A percentile compares a stretch with the other conserved stretches of the same genome.
Evolutionary conservation across 2,888 invertebrate species (phyloP).

Genomic region (Diarsia mendica): DNA sequence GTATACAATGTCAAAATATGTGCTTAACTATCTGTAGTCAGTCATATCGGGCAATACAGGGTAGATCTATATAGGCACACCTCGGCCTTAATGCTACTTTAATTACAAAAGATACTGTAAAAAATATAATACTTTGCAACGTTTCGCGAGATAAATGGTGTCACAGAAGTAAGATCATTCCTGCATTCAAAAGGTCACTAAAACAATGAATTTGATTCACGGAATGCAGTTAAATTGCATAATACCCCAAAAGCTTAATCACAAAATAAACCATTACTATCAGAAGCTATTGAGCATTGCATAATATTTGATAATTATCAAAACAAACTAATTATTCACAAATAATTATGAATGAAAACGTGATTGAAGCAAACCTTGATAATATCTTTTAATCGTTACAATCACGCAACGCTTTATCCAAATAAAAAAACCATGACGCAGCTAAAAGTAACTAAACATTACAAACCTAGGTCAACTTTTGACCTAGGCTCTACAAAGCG

Average conservation of each 20-base stretch:
- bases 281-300: not conserved
- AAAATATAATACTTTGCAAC: not conserved
- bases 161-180: not conserved
- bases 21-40: not conserved
- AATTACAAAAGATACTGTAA: not conserved
- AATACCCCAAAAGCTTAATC: not conserved
- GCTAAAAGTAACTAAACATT: constrained; percentile 36
- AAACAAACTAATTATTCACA: constrained; percentile 32
- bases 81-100: not conserved
- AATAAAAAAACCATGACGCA: constrained; percentile 22
- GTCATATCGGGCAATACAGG: not conserved
- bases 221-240: not conserved
- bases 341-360: constrained; percentile 48
- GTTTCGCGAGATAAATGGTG: not conserved
- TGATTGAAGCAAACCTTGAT: constrained; percentile 34
- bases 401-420: constrained; percentile 32
- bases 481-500: constrained; percentile 60
- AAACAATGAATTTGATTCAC: not conserved
- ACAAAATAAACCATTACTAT: not conserved
- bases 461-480: constrained; percentile 61
- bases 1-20: not conserved
- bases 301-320: constrained; percentile 11
- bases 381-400: constrained; percentile 22
- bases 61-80: not conserved
- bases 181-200: not conserved